phyloP scores from a whole-genome alignment of 2,113 vertebrate species.

The Nestor notabilis region DNA sequence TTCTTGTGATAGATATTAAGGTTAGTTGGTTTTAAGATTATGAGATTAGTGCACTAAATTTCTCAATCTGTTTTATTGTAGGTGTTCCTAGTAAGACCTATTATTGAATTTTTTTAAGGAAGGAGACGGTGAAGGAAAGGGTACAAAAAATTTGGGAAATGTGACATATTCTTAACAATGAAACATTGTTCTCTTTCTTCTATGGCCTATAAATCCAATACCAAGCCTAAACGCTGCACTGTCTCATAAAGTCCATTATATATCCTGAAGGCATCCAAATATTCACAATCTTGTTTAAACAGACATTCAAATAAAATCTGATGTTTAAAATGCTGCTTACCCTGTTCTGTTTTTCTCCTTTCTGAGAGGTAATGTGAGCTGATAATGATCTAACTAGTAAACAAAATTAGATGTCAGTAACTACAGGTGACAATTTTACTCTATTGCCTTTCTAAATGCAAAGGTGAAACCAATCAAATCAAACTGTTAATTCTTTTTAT shows the following conservation, averaged over 20 bases:
- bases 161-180: background rate
- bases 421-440: conserved; percentile 36
- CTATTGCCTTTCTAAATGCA: conserved; percentile 47
- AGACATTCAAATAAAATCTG: background rate
- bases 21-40: background rate
- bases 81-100: background rate
- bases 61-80: background rate
- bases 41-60: background rate
- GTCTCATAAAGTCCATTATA: background rate
- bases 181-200: background rate
- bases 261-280: background rate
- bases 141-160: background rate
- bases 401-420: conserved; percentile 50
- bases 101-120: background rate
- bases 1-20: background rate
- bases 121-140: background rate
- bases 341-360: conserved; percentile 19
- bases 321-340: conserved; percentile 1
- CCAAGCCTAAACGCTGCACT: background rate
- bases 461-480: conserved; percentile 70
- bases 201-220: background rate
- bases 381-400: conserved; percentile 57
- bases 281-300: background rate
- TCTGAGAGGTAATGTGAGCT: conserved; percentile 43
- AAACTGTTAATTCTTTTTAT: conserved; percentile 61